Base-by-base conservation (phyloP, 2,113 vertebrate genomes). In the Raja brachyura region DNA sequence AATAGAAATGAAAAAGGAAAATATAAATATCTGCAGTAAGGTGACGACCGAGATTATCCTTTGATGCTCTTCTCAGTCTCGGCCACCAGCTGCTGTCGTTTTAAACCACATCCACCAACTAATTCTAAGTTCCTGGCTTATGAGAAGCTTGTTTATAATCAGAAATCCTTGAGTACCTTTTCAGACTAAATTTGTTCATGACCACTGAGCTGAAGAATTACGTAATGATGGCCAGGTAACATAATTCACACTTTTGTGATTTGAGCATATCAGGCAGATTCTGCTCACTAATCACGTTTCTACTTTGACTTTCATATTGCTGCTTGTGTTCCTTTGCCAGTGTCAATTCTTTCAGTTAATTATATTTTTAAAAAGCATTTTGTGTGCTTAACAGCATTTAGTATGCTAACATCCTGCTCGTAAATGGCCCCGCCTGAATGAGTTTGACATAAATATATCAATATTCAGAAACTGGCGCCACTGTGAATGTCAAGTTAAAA, bases 361-460 rank as follows among this genome's bases (percentile, higher is more conserved):
- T 22, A 70, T 0, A 70, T 68, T 68, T 68, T 70, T 68, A 70
- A 66, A 90, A 90, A 90, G n/a, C 88, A 70, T 70, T 11, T 10
- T 70, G 88, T 4, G 14, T 63, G 68, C 66, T 63, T 33, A 90
- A 33, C 66, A 25, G 63, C 31, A 70, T 90, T 68, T 90, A 63
- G 66, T 73, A 63, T 48, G 31, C 88, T 25, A 70, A 90, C 16
- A 33, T 63, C 63, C 88, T 70, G 33, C 66, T 70, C 39, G 33
- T 39, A 39, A 33, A 10, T 39, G 1, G 31, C 66, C 33, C 66
- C 70, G 63, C 63, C 16, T 90, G 86, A 63, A 39, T 90, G 63
- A 90, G 63, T 73, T 90, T 90, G 63, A 59, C 88, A 90, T 90
- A 31, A 70, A 70, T 63, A 39, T 63, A 90, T 90, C 88, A 90